These are phyloP conservation scores for Monomorium pharaonis DNA, from an alignment of 1,140 invertebrate genomes.

Conservation along the genomic window DNA sequence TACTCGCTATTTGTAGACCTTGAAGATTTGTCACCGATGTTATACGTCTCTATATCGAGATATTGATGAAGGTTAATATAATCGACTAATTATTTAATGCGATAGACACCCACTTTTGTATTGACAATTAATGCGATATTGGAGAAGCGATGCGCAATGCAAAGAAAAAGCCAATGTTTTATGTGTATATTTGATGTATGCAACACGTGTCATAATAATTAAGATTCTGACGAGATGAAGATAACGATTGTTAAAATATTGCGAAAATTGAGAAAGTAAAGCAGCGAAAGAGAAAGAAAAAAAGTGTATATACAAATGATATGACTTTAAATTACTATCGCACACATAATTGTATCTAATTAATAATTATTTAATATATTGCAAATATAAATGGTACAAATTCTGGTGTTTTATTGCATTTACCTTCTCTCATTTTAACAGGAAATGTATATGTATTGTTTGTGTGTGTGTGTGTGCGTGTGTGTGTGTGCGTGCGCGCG, in stretches of 20 bases:
- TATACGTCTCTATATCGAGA: conserved; percentile 35
- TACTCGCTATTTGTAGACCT: conserved; percentile 29
- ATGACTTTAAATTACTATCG: conserved; percentile 78
- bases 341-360: conserved; percentile 79
- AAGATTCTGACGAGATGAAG: conserved; percentile 26
- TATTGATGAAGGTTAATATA: conserved; percentile 16
- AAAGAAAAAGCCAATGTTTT: conserved; percentile 35
- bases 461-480: too few species aligned
- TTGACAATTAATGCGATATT: conserved; percentile 16
- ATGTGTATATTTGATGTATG: conserved; percentile 51
- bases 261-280: conserved; percentile 52
- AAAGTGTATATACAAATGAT: conserved; percentile 77
- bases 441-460: not conserved
- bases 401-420: conserved; percentile 2
- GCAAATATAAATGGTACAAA: conserved; percentile 75
- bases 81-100: conserved; percentile 30
- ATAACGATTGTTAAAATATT: conserved; percentile 54
- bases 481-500: too few species aligned
- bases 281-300: conserved; percentile 66
- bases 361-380: conserved; percentile 83
- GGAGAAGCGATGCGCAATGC: not conserved
- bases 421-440: not conserved
- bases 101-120: conserved; percentile 49
- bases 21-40: conserved; percentile 14
- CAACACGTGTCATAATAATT: conserved; percentile 55